Conservation (phyloP, 2,888 invertebrate genomes). For the Apodemia hepburni region DNA sequence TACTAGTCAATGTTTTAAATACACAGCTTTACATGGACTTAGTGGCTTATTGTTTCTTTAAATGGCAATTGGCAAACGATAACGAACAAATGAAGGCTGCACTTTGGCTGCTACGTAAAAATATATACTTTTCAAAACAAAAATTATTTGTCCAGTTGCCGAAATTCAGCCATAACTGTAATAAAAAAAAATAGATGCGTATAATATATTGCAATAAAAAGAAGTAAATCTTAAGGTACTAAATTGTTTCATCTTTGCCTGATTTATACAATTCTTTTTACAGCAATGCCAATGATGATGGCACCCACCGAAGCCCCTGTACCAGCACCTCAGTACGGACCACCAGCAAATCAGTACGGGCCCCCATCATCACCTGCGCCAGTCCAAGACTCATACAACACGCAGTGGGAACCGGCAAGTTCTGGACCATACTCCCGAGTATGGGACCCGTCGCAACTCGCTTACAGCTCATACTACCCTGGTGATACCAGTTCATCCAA, state of each 20-base stretch:
- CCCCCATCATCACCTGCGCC: slow-evolving; percentile 74
- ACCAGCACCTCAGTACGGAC: slow-evolving; percentile 84
- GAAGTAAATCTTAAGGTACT: background rate
- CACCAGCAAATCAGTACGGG: slow-evolving; percentile 81
- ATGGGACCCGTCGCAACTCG: slow-evolving; percentile 86
- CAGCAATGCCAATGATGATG: slow-evolving; percentile 88
- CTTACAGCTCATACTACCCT: slow-evolving; percentile 87
- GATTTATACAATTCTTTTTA: slow-evolving; percentile 16
- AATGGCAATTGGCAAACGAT: too few relatives aligned
- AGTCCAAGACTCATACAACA: slow-evolving; percentile 85
- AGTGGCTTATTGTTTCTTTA: too few relatives aligned
- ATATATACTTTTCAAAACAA: too few relatives aligned
- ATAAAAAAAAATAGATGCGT: too few relatives aligned
- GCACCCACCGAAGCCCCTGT: slow-evolving; percentile 76
- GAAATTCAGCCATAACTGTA: background rate
- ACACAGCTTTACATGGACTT: too few relatives aligned
- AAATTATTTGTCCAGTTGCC: background rate
- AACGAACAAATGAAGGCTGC: too few relatives aligned
- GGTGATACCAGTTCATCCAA: slow-evolving; percentile 81
- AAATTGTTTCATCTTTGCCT: background rate
- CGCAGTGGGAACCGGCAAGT: slow-evolving; percentile 85
- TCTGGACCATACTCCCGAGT: slow-evolving; percentile 89
- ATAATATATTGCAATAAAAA: too few relatives aligned
- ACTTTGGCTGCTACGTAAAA: too few relatives aligned
- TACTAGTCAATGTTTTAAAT: too few relatives aligned